phyloP scores from a whole-genome alignment of 1,140 invertebrate genomes.

The Drosophila jambulina region DNA sequence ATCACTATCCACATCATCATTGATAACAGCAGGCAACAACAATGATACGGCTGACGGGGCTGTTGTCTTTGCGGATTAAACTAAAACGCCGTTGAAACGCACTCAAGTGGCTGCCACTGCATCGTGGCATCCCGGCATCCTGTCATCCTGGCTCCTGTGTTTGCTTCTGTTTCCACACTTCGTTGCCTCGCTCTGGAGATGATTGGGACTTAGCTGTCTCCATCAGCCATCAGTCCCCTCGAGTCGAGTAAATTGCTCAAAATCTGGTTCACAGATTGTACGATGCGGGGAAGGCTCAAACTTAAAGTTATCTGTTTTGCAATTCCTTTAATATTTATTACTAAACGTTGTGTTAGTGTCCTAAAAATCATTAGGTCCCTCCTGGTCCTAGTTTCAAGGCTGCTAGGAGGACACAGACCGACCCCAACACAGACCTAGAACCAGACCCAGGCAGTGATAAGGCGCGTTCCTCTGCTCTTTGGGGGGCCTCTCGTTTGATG shows the following conservation, averaged over 20 bases:
- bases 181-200: slow-evolving; percentile 26
- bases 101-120: slow-evolving; percentile 68
- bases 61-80: slow-evolving; percentile 78
- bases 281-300: too few relatives aligned
- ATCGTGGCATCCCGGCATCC: slow-evolving; percentile 18
- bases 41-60: slow-evolving; percentile 21
- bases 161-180: slow-evolving; percentile 23
- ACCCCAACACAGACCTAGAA: neutral
- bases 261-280: neutral
- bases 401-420: neutral
- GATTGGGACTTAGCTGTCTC: slow-evolving; percentile 36
- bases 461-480: slow-evolving; percentile 18
- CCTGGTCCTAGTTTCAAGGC: neutral
- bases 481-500: slow-evolving; percentile 10
- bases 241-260: neutral
- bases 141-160: neutral
- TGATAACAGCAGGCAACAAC: slow-evolving; percentile 10
- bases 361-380: neutral
- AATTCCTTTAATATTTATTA: neutral
- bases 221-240: neutral
- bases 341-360: neutral
- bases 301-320: neutral
- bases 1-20: slow-evolving; percentile 5
- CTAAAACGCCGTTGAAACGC: slow-evolving; percentile 66
- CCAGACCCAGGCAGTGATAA: slow-evolving; percentile 26